These are phyloP conservation scores for Pyrrhura leucotis DNA, from an alignment of 2,797 vertebrate genomes.

Conservation along the genomic window DNA sequence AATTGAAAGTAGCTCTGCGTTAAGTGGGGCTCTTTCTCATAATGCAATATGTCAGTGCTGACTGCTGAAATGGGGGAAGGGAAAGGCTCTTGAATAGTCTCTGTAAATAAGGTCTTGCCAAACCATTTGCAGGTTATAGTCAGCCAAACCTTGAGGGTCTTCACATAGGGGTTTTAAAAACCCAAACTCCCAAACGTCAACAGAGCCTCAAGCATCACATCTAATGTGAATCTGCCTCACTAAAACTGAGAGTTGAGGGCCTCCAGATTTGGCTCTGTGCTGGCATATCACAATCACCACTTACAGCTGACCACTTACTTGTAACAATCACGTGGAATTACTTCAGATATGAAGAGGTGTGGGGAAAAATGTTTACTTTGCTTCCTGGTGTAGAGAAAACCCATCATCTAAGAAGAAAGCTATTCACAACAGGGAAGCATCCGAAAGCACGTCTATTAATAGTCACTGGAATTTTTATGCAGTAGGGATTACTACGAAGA, in stretches of 20 bases:
- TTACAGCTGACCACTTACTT: background rate
- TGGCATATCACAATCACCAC: background rate
- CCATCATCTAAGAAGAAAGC: background rate
- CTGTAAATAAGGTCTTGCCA: conserved; percentile 42
- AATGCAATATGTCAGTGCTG: conserved; percentile 56
- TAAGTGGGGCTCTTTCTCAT: conserved; percentile 53
- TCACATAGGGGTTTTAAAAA: background rate
- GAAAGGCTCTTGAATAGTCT: conserved; percentile 6
- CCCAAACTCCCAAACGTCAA: background rate
- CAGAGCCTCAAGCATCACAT: background rate
- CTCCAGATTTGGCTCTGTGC: background rate
- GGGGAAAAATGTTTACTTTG: background rate
- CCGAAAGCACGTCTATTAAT: background rate
- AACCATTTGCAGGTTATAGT: conserved; percentile 39
- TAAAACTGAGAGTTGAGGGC: background rate
- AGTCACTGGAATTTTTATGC: background rate
- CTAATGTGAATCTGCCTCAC: background rate
- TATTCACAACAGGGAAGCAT: background rate
- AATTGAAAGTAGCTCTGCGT: conserved; percentile 55
- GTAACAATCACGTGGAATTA: background rate
- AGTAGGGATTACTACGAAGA: background rate
- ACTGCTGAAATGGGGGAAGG: conserved; percentile 45
- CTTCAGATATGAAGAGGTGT: background rate
- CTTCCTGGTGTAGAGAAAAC: background rate
- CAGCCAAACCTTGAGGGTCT: conserved; percentile 36